Evolutionary conservation across 2,113 vertebrate species (phyloP), one percentile per base, ranked within the genome.

Genomic region (Antechinus flavipes): DNA sequence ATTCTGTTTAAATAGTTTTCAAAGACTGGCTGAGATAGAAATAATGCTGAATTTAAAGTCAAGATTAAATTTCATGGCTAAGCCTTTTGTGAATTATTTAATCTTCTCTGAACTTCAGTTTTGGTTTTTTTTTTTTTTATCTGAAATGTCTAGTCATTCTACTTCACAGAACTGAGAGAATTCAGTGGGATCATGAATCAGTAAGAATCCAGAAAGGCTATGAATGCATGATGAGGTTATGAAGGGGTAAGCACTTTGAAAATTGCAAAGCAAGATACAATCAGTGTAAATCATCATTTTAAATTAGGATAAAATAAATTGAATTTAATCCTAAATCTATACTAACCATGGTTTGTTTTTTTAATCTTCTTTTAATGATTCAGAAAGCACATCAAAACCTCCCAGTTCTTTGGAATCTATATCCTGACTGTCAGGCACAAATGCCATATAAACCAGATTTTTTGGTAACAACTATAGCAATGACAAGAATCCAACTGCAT

Each of bases 221-320:
- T 76, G 16, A 76, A 76, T n/a, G 68, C 12, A n/a, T 76, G 14
- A 76, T 76, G 61, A 76, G 12, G 30, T 16, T 84, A 22, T 84
- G n/a, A 84, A 84, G 16, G 35, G 35, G 61, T 5, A 68, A 19
- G 35, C 61, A 30, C 58, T 3, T 30, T n/a, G 30, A n/a, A 68
- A n/a, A 42, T 84, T 84, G 16, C 35, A 58, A 84, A 84, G 16
- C 68, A 84, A 84, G 5, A 5, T 84, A 84, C n/a, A 22, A 84
- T 84, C 68, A 84, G 16, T 84, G 35, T 42, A 84, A 84, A 9
- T 76, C 91, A 92, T 55, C 14, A 61, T 47, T 91, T 95, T 91
- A 61, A 94, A 95, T 93, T 94, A 91, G 46, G 8, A 26, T 93
- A 26, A 12, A 93, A 61, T 46, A 97, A 95, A 97, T 93, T 96